These are phyloP conservation scores for Bembecia ichneumoniformis DNA, from an alignment of 2,888 invertebrate species.

Conservation along the genomic window DNA sequence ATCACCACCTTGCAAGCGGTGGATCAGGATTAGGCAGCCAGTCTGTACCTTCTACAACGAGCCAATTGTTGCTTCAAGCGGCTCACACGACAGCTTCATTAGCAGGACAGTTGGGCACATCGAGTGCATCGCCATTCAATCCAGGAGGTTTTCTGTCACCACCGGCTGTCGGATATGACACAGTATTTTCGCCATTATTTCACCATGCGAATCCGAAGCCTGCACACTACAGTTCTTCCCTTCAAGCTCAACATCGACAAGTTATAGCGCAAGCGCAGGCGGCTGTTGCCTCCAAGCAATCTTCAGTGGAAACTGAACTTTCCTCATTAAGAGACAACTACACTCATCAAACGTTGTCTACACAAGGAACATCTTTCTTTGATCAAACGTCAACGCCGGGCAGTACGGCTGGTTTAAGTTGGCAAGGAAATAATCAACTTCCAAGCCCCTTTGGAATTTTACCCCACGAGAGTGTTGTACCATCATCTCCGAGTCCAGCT, in stretches of 20 bases:
- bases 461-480: conserved; percentile 83
- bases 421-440: conserved; percentile 81
- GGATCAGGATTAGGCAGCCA: conserved; percentile 67
- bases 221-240: conserved; percentile 78
- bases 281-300: conserved; percentile 70
- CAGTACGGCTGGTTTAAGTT: conserved; percentile 69
- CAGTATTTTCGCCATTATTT: conserved; percentile 86
- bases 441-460: conserved; percentile 84
- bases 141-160: conserved; percentile 83
- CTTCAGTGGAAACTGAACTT: conserved; percentile 71
- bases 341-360: conserved; percentile 69
- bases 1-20: conserved; percentile 77
- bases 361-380: conserved; percentile 77
- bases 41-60: conserved; percentile 75
- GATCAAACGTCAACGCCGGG: conserved; percentile 75
- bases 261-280: conserved; percentile 72
- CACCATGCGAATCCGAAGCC: conserved; percentile 84
- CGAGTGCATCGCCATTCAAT: conserved; percentile 76
- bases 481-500: conserved; percentile 74
- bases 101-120: conserved; percentile 75
- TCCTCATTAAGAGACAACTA: conserved; percentile 74
- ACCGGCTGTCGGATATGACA: conserved; percentile 83
- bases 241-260: conserved; percentile 79
- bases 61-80: conserved; percentile 78
- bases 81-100: conserved; percentile 74